These are phyloP conservation scores for Caenorhabditis angaria DNA, from an alignment of 2,888 invertebrate species.

Conservation along the genomic window DNA sequence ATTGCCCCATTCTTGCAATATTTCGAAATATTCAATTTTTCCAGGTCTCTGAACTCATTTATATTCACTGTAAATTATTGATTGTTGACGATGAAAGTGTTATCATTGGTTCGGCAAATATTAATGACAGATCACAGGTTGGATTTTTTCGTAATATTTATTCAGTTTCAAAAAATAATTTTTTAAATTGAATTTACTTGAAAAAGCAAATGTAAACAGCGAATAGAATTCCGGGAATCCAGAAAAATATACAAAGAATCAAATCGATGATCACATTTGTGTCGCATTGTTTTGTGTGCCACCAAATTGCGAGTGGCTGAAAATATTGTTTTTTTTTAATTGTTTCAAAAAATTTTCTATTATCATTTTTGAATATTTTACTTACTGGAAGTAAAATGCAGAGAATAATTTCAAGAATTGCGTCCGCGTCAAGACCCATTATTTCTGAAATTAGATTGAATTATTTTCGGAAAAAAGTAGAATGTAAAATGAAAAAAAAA, in stretches of 20 bases:
- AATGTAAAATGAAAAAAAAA: not conserved
- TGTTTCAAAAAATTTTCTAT: not conserved
- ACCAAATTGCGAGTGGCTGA: slow-evolving; percentile 51
- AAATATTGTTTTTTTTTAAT: slow-evolving; percentile 9
- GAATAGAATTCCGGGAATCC: slow-evolving; percentile 49
- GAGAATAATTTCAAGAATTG: slow-evolving; percentile 33
- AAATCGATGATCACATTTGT: slow-evolving; percentile 40
- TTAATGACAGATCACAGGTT: slow-evolving; percentile 93
- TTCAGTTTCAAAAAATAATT: not conserved
- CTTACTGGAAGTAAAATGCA: slow-evolving; percentile 51
- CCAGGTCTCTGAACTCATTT: slow-evolving; percentile 88
- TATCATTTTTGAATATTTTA: not conserved
- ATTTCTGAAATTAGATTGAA: not conserved
- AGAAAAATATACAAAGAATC: slow-evolving; percentile 45
- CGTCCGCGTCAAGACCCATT: slow-evolving; percentile 43
- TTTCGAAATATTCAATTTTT: too few species aligned
- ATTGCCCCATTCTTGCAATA: too few species aligned
- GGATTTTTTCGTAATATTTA: not conserved
- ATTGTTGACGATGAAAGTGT: slow-evolving; percentile 89
- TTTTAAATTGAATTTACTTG: not conserved
- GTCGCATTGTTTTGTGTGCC: slow-evolving; percentile 45
- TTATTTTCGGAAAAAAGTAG: too few species aligned
- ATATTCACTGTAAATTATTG: slow-evolving; percentile 95
- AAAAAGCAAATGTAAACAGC: slow-evolving; percentile 47
- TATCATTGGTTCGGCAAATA: slow-evolving; percentile 96